Percentiles rank a stretch among this genome's conserved stretches.
Evolutionary conservation across 2,888 invertebrate species (phyloP).

Genomic region (Limenitis arthemis): DNA sequence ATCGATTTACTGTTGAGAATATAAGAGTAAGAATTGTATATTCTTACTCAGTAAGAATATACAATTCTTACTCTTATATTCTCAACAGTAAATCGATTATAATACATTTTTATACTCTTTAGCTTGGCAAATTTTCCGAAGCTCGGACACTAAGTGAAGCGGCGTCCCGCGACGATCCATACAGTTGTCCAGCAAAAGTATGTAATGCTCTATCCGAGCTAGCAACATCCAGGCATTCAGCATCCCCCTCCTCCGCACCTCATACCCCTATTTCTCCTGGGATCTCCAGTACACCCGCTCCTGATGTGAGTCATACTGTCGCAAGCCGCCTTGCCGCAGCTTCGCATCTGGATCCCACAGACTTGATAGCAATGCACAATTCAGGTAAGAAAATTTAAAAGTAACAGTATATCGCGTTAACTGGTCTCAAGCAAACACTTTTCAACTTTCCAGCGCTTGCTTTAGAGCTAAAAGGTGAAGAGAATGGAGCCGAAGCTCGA

Average conservation of each 20-base stretch:
- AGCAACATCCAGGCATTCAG: slow-evolving; percentile 25
- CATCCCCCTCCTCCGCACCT: slow-evolving; percentile 20
- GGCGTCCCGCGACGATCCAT: slow-evolving; percentile 59
- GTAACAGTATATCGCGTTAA: neutral
- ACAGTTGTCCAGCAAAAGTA: slow-evolving; percentile 58
- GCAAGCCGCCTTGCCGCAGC: slow-evolving; percentile 48
- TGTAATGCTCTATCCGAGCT: slow-evolving; percentile 38
- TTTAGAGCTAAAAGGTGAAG: slow-evolving; percentile 40
- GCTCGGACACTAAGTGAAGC: slow-evolving; percentile 49
- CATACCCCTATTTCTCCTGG: neutral
- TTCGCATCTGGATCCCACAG: slow-evolving; percentile 57
- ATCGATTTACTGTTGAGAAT: too few relatives aligned
- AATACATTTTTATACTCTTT: neutral
- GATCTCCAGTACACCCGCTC: neutral
- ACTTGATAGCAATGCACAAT: slow-evolving; percentile 53
- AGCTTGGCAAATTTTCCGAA: slow-evolving; percentile 58
- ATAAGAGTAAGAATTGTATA: too few relatives aligned
- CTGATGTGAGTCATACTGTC: slow-evolving; percentile 22
- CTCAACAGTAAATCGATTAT: neutral
- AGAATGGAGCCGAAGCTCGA: slow-evolving; percentile 32
- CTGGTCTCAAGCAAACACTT: too few relatives aligned
- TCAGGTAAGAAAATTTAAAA: slow-evolving; percentile 33
- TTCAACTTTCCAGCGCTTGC: slow-evolving; percentile 37
- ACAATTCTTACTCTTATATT: too few relatives aligned
- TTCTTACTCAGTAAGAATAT: too few relatives aligned